These are phyloP conservation scores for Etia nguti DNA, from an alignment of 2,113 vertebrate species.

Conservation along the genomic window DNA sequence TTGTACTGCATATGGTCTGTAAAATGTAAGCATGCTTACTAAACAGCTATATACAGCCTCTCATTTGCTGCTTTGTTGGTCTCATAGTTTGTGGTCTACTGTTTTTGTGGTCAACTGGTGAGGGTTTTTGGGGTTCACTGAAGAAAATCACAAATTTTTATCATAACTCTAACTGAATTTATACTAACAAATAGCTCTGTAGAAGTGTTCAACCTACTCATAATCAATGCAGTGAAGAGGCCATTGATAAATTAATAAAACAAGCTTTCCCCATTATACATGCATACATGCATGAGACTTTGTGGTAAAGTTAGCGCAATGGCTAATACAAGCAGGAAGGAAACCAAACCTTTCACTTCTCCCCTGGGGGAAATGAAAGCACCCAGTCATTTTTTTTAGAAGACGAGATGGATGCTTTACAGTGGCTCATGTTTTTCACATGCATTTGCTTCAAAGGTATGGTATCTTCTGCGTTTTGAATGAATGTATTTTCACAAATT, in stretches of 20 bases:
- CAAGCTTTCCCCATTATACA: neutral
- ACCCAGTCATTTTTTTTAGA: neutral
- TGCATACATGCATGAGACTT: rapidly evolving
- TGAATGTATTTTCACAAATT: neutral
- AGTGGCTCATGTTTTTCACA: neutral
- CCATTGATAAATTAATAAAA: neutral
- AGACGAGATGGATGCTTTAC: conserved; percentile 14
- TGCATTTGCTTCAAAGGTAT: neutral
- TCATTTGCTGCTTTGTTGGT: neutral
- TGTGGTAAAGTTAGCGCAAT: neutral
- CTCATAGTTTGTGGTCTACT: neutral
- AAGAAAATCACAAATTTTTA: no score
- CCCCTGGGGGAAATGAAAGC: neutral
- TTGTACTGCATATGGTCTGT: neutral
- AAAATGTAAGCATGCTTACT: neutral
- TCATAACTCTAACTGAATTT: neutral
- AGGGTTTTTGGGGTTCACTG: no score
- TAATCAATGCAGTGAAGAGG: neutral
- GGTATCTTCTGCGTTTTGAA: neutral
- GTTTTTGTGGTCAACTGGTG: neutral
- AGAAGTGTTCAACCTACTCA: neutral
- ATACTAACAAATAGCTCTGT: neutral
- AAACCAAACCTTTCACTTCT: conserved; percentile 1
- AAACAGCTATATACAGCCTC: neutral
- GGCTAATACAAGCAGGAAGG: neutral